These are phyloP conservation scores for Agrotis exclamationis DNA, from an alignment of 2,888 invertebrate genomes.

Conservation along the genomic window DNA sequence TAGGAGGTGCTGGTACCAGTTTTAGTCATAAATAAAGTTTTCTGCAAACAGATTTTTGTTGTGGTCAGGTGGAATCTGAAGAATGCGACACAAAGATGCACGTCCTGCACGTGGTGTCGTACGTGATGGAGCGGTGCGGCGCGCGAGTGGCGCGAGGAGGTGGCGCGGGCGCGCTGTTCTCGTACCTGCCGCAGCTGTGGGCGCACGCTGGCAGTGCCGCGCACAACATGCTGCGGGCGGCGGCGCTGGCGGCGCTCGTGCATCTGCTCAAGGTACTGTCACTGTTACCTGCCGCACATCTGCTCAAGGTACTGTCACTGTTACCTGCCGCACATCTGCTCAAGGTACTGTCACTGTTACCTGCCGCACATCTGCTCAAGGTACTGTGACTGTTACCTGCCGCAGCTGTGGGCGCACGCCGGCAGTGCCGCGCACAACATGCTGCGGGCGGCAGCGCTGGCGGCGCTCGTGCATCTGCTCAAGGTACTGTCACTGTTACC, in stretches of 20 bases:
- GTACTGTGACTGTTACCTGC: constrained; percentile 92
- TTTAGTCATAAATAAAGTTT: no score
- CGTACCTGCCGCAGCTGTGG: constrained; percentile 97
- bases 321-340: neutral
- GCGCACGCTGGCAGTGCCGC: constrained; percentile 96
- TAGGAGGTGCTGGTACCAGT: no score
- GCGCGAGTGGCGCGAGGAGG: constrained; percentile 95
- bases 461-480: constrained; percentile 10
- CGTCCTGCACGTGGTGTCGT: constrained; percentile 97
- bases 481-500: constrained; percentile 4
- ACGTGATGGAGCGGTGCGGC: constrained; percentile 96
- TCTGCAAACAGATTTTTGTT: no score
- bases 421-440: constrained; percentile 93
- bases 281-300: constrained; percentile 96
- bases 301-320: no score
- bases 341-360: constrained; percentile 93
- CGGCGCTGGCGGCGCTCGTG: constrained; percentile 96
- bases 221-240: constrained; percentile 97
- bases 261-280: constrained; percentile 95
- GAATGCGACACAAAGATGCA: constrained; percentile 99
- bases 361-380: constrained; percentile 97
- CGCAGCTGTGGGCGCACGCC: constrained; percentile 94
- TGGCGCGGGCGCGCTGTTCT: constrained; percentile 92
- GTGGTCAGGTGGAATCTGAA: constrained; percentile 94
- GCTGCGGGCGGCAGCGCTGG: constrained; percentile 9